A percentile compares a stretch with the other conserved stretches of the same genome.
These are phyloP conservation scores for Orchestia grillus DNA, from an alignment of 1,140 invertebrate species.

Conservation along the genomic window DNA sequence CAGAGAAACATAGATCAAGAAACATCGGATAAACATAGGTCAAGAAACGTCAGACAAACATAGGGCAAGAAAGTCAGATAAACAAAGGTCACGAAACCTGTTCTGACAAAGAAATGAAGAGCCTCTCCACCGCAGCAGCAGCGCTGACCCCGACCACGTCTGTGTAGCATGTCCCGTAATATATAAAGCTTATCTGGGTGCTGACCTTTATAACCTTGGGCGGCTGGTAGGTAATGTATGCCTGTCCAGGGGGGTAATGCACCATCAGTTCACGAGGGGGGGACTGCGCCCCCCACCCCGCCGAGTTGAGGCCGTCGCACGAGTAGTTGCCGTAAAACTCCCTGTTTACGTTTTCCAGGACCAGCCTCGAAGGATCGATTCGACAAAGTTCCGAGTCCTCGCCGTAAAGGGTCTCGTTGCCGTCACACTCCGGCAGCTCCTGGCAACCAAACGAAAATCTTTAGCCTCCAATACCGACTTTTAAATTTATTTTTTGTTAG, in stretches of 20 bases:
- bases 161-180: too few relatives aligned
- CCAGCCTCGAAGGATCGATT: slow-evolving; percentile 85
- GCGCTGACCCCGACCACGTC: too few relatives aligned
- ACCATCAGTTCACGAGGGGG: slow-evolving; percentile 77
- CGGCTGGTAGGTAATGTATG: slow-evolving; percentile 52
- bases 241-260: slow-evolving; percentile 55
- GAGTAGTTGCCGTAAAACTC: slow-evolving; percentile 93
- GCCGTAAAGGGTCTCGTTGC: slow-evolving; percentile 59
- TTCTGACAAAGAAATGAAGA: too few relatives aligned
- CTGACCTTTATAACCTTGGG: slow-evolving; percentile 57
- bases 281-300: slow-evolving; percentile 86
- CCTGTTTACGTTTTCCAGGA: slow-evolving; percentile 84
- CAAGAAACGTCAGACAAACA: too few relatives aligned
- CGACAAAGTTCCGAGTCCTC: slow-evolving; percentile 77
- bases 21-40: too few relatives aligned
- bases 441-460: slow-evolving; percentile 46
- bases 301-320: slow-evolving; percentile 86
- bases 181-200: neutral
- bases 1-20: too few relatives aligned
- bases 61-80: too few relatives aligned
- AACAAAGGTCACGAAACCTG: too few relatives aligned
- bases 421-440: slow-evolving; percentile 63
- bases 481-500: too few relatives aligned
- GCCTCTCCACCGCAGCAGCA: too few relatives aligned
- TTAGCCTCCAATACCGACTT: too few relatives aligned